A percentile compares a stretch with the other conserved stretches of the same genome.
These are phyloP conservation scores for Pyrrhosoma nymphula DNA, from an alignment of 2,888 invertebrate species.

Conservation along the genomic window DNA sequence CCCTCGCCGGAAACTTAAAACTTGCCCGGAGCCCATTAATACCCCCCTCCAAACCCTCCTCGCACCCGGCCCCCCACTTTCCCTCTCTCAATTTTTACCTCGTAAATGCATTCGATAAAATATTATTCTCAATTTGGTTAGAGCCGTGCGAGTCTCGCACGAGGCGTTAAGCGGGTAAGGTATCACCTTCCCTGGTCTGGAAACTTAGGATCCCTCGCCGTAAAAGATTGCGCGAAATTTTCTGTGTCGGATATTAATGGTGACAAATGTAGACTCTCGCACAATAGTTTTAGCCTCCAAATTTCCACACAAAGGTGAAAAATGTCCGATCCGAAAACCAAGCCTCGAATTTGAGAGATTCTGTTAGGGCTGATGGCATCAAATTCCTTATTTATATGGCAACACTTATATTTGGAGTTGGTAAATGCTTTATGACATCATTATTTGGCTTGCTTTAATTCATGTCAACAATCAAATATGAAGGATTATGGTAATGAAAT, in stretches of 20 bases:
- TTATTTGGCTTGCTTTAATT: too few species aligned
- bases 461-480: too few species aligned
- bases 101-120: conserved; percentile 39
- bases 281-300: neutral
- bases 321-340: neutral
- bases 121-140: conserved; percentile 6
- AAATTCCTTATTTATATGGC: too few species aligned
- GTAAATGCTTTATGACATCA: too few species aligned
- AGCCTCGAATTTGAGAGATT: too few species aligned
- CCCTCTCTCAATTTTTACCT: conserved; percentile 10
- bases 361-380: too few species aligned
- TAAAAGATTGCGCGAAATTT: neutral
- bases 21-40: conserved; percentile 28
- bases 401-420: too few species aligned
- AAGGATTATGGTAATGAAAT: too few species aligned
- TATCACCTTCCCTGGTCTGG: neutral
- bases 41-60: neutral
- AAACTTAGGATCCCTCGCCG: neutral
- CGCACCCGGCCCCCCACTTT: neutral
- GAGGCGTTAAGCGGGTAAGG: neutral
- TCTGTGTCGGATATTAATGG: neutral
- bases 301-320: neutral
- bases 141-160: neutral
- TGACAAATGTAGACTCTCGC: neutral
- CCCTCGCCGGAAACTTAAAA: conserved; percentile 37